Conservation (phyloP, 1,140 invertebrate genomes). For the Ceratosolen fusciceps region DNA sequence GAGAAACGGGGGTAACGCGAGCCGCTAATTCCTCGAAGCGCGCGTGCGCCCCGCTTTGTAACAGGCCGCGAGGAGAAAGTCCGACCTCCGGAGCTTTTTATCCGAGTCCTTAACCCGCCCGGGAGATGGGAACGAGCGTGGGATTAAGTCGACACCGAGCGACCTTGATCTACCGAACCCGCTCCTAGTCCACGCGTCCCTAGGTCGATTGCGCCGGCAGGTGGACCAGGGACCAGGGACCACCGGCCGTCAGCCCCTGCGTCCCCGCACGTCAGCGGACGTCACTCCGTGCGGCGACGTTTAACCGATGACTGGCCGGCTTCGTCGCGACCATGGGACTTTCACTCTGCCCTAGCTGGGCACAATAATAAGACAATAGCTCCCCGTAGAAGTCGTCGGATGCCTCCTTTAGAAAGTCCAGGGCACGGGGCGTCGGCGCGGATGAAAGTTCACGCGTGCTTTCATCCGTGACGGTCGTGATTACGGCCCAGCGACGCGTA, state of each 20-base stretch:
- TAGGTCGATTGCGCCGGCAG: too few species aligned
- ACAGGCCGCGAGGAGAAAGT: slow-evolving; percentile 3
- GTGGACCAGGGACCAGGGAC: too few species aligned
- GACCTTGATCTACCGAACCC: neutral
- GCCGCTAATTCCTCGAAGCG: neutral
- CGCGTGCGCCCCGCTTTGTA: slow-evolving; percentile 6
- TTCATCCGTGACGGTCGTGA: neutral
- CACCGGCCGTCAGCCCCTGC: too few species aligned
- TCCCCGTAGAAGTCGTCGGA: too few species aligned
- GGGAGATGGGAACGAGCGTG: neutral
- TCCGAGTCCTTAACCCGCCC: neutral
- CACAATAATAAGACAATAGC: neutral
- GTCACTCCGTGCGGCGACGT: too few species aligned
- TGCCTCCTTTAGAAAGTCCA: neutral
- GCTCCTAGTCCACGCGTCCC: too few species aligned
- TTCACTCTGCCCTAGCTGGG: neutral
- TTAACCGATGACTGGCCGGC: neutral
- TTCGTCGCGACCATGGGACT: neutral
- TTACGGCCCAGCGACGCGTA: too few species aligned
- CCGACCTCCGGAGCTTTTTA: neutral
- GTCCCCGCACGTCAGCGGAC: too few species aligned
- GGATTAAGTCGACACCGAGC: neutral
- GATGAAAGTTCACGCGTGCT: slow-evolving; percentile 7
- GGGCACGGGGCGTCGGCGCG: slow-evolving; percentile 53
- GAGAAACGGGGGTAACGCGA: slow-evolving; percentile 19